A percentile compares a stretch with the other conserved stretches of the same genome.
These are phyloP conservation scores for Gnatocerus cornutus DNA, from an alignment of 2,888 invertebrate species.

Conservation along the genomic window DNA sequence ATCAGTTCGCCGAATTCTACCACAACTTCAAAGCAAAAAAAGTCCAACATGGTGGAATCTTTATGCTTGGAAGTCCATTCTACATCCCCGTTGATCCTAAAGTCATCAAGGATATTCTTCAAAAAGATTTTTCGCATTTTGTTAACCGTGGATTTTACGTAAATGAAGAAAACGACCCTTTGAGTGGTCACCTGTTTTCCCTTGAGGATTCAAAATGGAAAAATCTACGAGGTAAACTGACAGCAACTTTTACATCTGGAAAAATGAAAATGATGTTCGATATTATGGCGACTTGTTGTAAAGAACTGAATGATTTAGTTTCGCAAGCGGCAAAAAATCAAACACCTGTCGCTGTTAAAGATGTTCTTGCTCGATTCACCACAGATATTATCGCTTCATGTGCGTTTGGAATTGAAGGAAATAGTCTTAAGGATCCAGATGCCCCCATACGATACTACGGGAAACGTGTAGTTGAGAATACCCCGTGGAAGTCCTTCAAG, in stretches of 20 bases:
- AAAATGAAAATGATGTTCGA: constrained; percentile 70
- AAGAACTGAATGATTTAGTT: constrained; percentile 60
- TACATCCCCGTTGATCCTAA: constrained; percentile 64
- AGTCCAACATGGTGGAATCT: constrained; percentile 58
- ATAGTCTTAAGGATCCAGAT: constrained; percentile 73
- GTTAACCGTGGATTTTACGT: constrained; percentile 62
- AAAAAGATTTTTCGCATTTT: constrained; percentile 66
- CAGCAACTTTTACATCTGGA: constrained; percentile 70
- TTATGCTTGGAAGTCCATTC: constrained; percentile 56
- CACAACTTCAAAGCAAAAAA: constrained; percentile 52
- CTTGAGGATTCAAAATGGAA: constrained; percentile 68
- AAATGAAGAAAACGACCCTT: constrained; percentile 63
- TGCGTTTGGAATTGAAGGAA: constrained; percentile 76
- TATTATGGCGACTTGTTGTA: constrained; percentile 61
- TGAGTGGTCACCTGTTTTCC: constrained; percentile 60
- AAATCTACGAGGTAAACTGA: constrained; percentile 66
- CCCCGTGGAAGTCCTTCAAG: constrained; percentile 47
- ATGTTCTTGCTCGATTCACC: constrained; percentile 70
- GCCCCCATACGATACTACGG: constrained; percentile 69
- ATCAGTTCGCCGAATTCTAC: constrained; percentile 50
- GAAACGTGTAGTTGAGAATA: constrained; percentile 46
- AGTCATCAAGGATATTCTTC: constrained; percentile 64
- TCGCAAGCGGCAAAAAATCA: constrained; percentile 51
- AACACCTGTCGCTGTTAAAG: constrained; percentile 68
- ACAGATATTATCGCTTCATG: constrained; percentile 73